These are phyloP conservation scores for Ciconia nigra DNA, from an alignment of 2,797 vertebrate species.

Conservation along the genomic window DNA sequence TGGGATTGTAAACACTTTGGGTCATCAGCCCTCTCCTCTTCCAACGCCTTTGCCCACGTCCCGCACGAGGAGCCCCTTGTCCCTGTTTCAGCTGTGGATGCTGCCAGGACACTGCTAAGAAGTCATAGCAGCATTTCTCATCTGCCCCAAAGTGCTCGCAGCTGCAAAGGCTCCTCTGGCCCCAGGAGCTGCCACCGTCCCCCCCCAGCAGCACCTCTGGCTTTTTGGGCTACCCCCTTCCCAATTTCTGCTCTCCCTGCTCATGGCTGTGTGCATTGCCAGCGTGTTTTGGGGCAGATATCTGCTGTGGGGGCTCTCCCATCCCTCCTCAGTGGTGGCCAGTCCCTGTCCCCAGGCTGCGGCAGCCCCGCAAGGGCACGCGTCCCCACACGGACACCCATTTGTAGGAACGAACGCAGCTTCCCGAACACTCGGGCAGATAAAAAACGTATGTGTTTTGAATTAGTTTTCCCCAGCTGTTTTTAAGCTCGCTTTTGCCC, in stretches of 20 bases:
- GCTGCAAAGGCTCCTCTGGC: neutral
- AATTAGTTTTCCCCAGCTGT: conserved; percentile 8
- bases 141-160: neutral
- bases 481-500: neutral
- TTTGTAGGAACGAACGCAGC: neutral
- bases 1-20: conserved; percentile 2
- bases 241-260: neutral
- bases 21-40: neutral
- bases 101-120: neutral
- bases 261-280: neutral
- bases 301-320: neutral
- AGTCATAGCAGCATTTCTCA: neutral
- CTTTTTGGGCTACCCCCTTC: neutral
- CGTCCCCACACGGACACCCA: rapidly evolving
- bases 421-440: neutral
- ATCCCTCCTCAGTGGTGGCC: neutral
- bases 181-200: neutral
- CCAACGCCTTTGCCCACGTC: neutral
- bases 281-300: neutral
- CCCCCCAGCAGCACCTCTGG: neutral
- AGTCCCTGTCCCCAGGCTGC: neutral
- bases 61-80: neutral
- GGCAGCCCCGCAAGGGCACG: neutral
- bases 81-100: neutral
- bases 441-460: neutral